These are phyloP conservation scores for Leuciscus idus DNA, from an alignment of 2,113 vertebrate species.

Conservation along the genomic window DNA sequence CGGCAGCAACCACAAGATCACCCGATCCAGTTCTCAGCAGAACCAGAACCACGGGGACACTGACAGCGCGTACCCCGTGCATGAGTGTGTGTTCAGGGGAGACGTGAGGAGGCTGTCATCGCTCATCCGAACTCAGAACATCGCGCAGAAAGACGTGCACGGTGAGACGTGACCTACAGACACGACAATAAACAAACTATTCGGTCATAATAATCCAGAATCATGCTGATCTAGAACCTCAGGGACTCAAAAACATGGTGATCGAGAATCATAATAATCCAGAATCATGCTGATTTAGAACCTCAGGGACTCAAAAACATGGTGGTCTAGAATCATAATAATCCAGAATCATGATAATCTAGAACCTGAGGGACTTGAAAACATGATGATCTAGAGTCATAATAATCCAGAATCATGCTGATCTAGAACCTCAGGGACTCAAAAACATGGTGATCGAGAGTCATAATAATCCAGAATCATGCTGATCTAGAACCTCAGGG, in stretches of 20 bases:
- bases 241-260: not conserved
- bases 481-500: too few relatives aligned
- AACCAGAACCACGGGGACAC: constrained; percentile 74
- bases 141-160: constrained; percentile 93
- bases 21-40: constrained; percentile 73
- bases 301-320: not conserved
- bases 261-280: not conserved
- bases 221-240: not conserved
- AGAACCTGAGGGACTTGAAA: not conserved
- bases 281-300: not conserved
- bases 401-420: not conserved
- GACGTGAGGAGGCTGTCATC: constrained; percentile 93
- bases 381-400: not conserved
- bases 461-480: too few relatives aligned
- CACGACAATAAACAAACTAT: not conserved
- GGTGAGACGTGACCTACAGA: constrained; percentile 78
- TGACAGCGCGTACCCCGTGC: constrained; percentile 86
- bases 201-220: not conserved
- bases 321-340: not conserved
- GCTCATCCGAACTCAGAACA: constrained; percentile 94
- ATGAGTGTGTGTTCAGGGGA: constrained; percentile 95
- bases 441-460: too few relatives aligned
- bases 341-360: not conserved
- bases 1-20: constrained; percentile 78
- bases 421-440: not conserved